Evolutionary conservation across 1,140 invertebrate species (phyloP).

Genomic region (Heliconius hewitsoni): DNA sequence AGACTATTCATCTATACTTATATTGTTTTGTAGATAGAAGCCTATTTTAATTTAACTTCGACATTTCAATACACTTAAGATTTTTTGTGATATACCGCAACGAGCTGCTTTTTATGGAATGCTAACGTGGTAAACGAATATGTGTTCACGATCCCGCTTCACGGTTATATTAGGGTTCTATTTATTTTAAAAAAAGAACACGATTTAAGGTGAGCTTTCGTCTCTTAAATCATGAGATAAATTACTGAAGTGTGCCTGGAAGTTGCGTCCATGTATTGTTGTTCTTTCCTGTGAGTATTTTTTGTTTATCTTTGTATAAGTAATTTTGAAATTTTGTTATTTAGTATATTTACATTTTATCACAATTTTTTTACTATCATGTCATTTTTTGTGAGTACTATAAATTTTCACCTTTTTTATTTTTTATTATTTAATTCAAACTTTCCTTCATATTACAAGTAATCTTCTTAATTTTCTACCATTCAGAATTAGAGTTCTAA

Average conservation of each 20-base stretch:
- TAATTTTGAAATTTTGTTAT: not conserved
- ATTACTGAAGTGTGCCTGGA: conserved; percentile 54
- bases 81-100: conserved; percentile 18
- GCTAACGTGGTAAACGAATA: conserved; percentile 40
- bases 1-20: conserved; percentile 54
- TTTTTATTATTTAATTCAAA: not conserved
- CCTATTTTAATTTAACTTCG: conserved; percentile 39
- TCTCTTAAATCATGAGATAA: conserved; percentile 49
- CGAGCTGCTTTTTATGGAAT: conserved; percentile 20
- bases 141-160: conserved; percentile 31
- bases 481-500: not conserved
- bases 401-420: not conserved
- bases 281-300: conserved; percentile 77
- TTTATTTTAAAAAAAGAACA: conserved; percentile 34
- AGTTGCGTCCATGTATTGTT: conserved; percentile 79
- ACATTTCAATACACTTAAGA: not conserved
- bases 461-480: not conserved
- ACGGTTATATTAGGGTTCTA: conserved; percentile 25
- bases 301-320: conserved; percentile 31
- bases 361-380: not conserved
- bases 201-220: conserved; percentile 39
- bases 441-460: not conserved
- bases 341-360: not conserved
- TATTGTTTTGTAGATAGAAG: conserved; percentile 44
- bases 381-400: not conserved